Base-by-base conservation (phyloP, 2,888 invertebrate genomes). In the Tinea pellionella region DNA sequence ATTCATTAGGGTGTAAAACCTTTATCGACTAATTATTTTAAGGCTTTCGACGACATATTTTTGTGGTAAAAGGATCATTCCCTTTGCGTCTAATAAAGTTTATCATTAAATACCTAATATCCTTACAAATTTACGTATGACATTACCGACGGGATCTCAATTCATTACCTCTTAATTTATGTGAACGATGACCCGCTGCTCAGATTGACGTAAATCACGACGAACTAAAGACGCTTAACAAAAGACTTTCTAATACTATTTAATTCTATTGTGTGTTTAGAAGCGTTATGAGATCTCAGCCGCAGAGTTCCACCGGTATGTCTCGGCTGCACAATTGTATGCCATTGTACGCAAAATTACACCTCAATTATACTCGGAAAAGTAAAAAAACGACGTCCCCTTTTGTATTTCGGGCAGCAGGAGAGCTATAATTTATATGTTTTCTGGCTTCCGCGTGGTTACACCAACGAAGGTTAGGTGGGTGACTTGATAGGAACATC, bases 361-460 rank as follows among this genome's bases (percentile, higher is more conserved):
- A 79, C 79, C 77, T 78, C 77, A 80, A 80, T 80, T 81, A 80
- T 78, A 72, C 69, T 68, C 68, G 75, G 73, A 71, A 73, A 69
- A 68, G 66, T 68, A 58, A 74, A 78, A 78, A 68, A 64, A 61
- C 24, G 68, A 68, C 69, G 68, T 63, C 57, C 64, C 72, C 69
- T 72, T 59, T 81, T 81, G 74, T 80, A 69, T 68, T 68, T 68
- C 63, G 24, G 68, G 68, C 67, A 68, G 70, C 71, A 73, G 76
- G 75, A 75, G 75, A 66, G 73, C 66, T 72, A 75, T 79, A 75
- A 76, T 77, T 80, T 76, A 79, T 74, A 72, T 73, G 68, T 67
- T 67, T 73, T 73, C 72, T 76, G 73, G 71, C 73, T 80, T 79
- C 77, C 75, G 75, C 71, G 70, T 72, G 74, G 71, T 72, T 72